Percentiles rank a stretch among this genome's conserved stretches.
Evolutionary conservation across 2,888 invertebrate species (phyloP).

Genomic region (Troilus luridus): DNA sequence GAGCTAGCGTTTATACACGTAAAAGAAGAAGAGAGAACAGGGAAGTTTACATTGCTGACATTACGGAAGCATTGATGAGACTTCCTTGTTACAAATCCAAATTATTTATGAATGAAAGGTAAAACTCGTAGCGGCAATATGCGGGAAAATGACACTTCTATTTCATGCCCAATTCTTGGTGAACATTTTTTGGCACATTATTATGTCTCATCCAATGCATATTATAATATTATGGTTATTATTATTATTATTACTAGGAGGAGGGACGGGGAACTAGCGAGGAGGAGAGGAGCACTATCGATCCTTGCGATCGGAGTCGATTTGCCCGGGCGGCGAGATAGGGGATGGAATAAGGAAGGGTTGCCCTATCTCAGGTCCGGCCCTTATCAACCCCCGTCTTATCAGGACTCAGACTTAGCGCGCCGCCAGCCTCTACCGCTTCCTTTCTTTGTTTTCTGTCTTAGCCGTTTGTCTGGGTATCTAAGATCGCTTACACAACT

Average conservation of each 20-base stretch:
- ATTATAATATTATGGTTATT: too few relatives aligned
- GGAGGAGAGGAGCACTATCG: not conserved
- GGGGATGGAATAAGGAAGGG: constrained; percentile 52
- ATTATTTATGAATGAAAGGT: too few relatives aligned
- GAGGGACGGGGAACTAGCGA: not conserved
- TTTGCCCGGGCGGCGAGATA: constrained; percentile 48
- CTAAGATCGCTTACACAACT: not conserved
- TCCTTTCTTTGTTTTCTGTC: constrained; percentile 36
- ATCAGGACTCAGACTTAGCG: constrained; percentile 9
- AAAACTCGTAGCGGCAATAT: too few relatives aligned
- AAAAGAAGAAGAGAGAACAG: too few relatives aligned
- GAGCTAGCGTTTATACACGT: too few relatives aligned
- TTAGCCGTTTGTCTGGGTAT: constrained; percentile 13
- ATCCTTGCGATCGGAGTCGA: constrained; percentile 42
- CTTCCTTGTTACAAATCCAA: too few relatives aligned
- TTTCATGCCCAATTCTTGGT: too few relatives aligned
- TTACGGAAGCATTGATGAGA: too few relatives aligned
- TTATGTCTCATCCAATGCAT: not conserved
- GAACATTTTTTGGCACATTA: too few relatives aligned
- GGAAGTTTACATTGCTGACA: too few relatives aligned
- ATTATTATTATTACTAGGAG: not conserved
- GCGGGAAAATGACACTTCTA: too few relatives aligned
- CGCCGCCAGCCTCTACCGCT: not conserved
- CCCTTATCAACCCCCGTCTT: constrained; percentile 42
- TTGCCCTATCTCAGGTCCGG: constrained; percentile 50